Evolutionary conservation across 2,113 vertebrate species (phyloP).

Genomic region (Dasypus novemcinctus): DNA sequence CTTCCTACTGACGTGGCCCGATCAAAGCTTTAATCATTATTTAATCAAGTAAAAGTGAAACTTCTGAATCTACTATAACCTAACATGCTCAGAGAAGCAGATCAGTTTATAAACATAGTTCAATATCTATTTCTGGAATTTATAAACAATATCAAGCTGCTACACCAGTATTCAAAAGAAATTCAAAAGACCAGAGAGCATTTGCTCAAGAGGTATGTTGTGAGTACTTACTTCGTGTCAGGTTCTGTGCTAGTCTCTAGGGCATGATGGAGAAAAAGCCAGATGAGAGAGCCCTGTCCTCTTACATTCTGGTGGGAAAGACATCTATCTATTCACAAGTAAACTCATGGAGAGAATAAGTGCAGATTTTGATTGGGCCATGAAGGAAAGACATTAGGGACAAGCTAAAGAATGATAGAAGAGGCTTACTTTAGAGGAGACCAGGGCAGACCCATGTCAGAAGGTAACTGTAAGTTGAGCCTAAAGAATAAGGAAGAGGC

Average conservation of each 20-base stretch:
- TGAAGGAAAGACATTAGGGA: background rate
- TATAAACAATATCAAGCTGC: too few relatives aligned
- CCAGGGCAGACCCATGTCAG: background rate
- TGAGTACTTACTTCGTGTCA: background rate
- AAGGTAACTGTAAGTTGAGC: background rate
- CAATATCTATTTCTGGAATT: too few relatives aligned
- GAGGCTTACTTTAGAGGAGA: background rate
- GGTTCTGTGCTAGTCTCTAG: background rate
- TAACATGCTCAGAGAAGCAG: too few relatives aligned
- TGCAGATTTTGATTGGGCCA: rapidly evolving
- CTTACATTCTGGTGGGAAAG: background rate
- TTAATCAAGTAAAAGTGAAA: too few relatives aligned
- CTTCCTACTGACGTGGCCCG: too few relatives aligned
- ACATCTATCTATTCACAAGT: rapidly evolving
- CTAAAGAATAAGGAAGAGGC: background rate
- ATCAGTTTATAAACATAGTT: too few relatives aligned
- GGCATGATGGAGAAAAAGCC: background rate
- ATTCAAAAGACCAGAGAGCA: too few relatives aligned
- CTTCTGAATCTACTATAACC: too few relatives aligned
- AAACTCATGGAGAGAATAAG: background rate
- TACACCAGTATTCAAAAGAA: too few relatives aligned
- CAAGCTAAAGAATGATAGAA: background rate
- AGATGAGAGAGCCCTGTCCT: background rate
- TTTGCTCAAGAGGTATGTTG: background rate
- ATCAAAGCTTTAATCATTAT: too few relatives aligned